These are phyloP conservation scores for Acanthiza pusilla DNA, from an alignment of 2,797 vertebrate genomes.

Conservation along the genomic window DNA sequence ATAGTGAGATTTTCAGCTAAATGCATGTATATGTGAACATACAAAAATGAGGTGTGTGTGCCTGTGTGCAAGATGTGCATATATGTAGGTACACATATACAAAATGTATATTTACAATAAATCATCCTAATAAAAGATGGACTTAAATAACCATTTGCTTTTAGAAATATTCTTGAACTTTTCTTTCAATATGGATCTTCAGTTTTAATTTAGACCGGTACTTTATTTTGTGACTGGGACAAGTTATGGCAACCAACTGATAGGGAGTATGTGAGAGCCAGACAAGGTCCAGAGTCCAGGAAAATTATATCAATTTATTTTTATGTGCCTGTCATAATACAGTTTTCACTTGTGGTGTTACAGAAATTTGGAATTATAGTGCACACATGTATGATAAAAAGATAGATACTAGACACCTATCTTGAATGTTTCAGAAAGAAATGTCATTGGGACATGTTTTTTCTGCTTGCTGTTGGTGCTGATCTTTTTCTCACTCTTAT, in stretches of 20 bases:
- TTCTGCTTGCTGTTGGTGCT: not conserved
- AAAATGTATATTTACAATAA: not conserved
- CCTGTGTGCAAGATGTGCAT: rapidly evolving
- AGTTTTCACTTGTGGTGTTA: not conserved
- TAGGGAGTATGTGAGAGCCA: not conserved
- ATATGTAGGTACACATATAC: not conserved
- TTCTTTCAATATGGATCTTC: not conserved
- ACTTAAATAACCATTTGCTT: not conserved
- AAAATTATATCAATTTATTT: not conserved
- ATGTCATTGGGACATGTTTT: not conserved
- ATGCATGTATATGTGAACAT: not conserved
- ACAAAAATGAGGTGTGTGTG: not conserved
- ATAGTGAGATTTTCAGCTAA: not conserved
- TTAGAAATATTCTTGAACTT: not conserved
- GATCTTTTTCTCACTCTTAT: not conserved
- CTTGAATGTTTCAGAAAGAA: not conserved
- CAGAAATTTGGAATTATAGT: not conserved
- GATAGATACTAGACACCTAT: not conserved
- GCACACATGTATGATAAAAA: not conserved
- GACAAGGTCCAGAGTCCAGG: not conserved
- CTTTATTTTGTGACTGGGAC: not conserved
- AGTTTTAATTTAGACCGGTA: not conserved
- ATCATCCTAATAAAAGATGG: not conserved
- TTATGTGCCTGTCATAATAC: not conserved
- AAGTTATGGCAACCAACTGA: not conserved